Percentiles rank a stretch among this genome's conserved stretches.
Evolutionary conservation across 1,140 invertebrate species (phyloP).

Genomic region (Lanistes nyassanus): DNA sequence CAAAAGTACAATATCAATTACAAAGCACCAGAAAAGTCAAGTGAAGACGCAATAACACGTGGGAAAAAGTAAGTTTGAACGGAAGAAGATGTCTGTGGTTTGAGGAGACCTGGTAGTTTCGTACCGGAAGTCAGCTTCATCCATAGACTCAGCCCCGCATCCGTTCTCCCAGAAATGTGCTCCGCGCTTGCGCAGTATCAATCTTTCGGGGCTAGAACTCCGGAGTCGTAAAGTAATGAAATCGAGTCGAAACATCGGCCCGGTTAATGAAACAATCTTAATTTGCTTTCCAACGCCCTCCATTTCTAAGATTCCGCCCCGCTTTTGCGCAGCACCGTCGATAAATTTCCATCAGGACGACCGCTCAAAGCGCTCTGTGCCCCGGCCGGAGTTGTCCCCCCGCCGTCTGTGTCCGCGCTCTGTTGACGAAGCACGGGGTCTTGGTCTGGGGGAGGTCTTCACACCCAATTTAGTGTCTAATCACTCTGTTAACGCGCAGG

Average conservation of each 20-base stretch:
- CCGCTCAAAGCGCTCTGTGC: not conserved
- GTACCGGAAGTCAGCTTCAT: not conserved
- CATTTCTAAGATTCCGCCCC: not conserved
- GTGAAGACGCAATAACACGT: no score
- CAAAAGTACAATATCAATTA: no score
- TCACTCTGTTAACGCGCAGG: slow-evolving; percentile 11
- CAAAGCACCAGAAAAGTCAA: no score
- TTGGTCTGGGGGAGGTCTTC: not conserved
- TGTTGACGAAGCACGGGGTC: not conserved
- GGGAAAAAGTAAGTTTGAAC: not conserved
- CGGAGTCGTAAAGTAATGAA: slow-evolving; percentile 13
- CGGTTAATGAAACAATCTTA: slow-evolving; percentile 20
- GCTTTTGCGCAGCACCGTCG: slow-evolving; percentile 3
- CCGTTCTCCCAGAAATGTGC: not conserved
- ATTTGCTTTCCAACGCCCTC: slow-evolving; percentile 12
- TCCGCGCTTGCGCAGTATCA: not conserved
- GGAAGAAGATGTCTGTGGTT: not conserved
- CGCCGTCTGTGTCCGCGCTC: not conserved
- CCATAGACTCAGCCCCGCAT: not conserved
- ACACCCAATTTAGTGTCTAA: slow-evolving; percentile 17
- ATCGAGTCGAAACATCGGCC: slow-evolving; percentile 16
- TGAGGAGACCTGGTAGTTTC: not conserved
- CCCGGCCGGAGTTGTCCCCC: not conserved
- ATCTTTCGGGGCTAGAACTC: not conserved
- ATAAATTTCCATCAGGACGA: slow-evolving; percentile 12